Conservation (phyloP, 2,888 invertebrate genomes). For the Eremobia ochroleuca region DNA sequence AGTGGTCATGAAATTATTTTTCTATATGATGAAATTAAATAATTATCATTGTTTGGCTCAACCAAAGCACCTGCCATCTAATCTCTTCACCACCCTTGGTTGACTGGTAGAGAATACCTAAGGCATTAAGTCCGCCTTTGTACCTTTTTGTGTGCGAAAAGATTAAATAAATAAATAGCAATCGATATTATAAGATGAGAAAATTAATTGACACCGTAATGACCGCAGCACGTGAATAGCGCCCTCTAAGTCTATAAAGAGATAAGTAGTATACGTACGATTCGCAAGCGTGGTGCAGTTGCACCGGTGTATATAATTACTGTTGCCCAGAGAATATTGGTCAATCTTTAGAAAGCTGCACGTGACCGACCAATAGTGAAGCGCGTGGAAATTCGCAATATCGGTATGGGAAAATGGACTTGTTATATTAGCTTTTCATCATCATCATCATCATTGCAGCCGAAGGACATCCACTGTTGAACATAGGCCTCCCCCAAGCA, state of each 20-base stretch:
- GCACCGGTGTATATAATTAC: slow-evolving; percentile 61
- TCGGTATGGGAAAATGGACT: slow-evolving; percentile 44
- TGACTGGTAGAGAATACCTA: too few relatives aligned
- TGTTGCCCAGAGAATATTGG: slow-evolving; percentile 72
- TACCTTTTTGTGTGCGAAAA: too few relatives aligned
- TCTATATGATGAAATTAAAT: too few relatives aligned
- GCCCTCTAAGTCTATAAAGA: slow-evolving; percentile 3
- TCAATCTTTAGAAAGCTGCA: slow-evolving; percentile 81
- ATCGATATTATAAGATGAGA: not conserved
- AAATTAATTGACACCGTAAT: not conserved
- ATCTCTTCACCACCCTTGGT: too few relatives aligned
- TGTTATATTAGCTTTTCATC: not conserved
- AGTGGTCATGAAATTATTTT: too few relatives aligned
- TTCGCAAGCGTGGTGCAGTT: slow-evolving; percentile 36
- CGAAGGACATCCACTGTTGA: not conserved
- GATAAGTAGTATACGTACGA: too few relatives aligned
- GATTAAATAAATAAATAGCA: too few relatives aligned
- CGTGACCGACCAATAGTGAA: slow-evolving; percentile 68
- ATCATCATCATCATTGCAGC: not conserved
- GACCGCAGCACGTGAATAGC: not conserved
- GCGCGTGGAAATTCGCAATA: slow-evolving; percentile 28
- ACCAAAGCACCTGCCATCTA: too few relatives aligned
- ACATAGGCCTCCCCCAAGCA: not conserved
- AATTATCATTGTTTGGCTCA: too few relatives aligned
- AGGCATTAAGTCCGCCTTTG: too few relatives aligned